phyloP scores from a whole-genome alignment of 2,888 invertebrate genomes.

The Steinernema carpocapsae region DNA sequence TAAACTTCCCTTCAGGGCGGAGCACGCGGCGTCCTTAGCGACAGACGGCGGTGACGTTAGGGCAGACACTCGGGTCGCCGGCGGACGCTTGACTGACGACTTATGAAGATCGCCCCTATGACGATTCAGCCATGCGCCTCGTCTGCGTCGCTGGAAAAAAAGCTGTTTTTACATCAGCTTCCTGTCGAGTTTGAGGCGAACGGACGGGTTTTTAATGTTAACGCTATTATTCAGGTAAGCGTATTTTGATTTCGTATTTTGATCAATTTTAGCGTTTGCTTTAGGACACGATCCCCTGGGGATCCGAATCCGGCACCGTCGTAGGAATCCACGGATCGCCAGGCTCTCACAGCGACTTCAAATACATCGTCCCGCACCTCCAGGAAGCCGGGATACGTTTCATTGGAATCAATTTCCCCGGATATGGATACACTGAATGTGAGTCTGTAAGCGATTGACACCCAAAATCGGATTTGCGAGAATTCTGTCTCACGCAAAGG shows the following conservation, averaged over 20 bases:
- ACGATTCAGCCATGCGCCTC: neutral
- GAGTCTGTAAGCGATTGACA: neutral
- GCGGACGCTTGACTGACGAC: too few species aligned
- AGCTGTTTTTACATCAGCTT: neutral
- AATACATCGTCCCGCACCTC: conserved; percentile 2
- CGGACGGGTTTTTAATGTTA: neutral
- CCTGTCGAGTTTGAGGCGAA: conserved; percentile 12
- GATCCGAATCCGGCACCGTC: neutral
- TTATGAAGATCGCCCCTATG: neutral
- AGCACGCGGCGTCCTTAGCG: too few species aligned
- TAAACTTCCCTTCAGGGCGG: too few species aligned
- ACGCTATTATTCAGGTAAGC: conserved; percentile 7
- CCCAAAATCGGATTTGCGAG: neutral
- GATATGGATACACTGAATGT: neutral
- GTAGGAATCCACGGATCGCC: conserved; percentile 11
- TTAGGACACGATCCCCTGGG: conserved; percentile 22
- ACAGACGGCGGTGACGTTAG: too few species aligned
- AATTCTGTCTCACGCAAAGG: neutral
- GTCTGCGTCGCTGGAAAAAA: neutral
- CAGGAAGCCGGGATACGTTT: neutral
- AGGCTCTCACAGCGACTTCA: conserved; percentile 19
- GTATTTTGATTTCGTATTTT: neutral
- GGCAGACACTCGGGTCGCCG: too few species aligned
- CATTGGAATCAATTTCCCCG: conserved; percentile 3
- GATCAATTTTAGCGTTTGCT: neutral